Evolutionary conservation across 2,797 vertebrate species (phyloP).

Genomic region (Helicolenus hilgendorfi): DNA sequence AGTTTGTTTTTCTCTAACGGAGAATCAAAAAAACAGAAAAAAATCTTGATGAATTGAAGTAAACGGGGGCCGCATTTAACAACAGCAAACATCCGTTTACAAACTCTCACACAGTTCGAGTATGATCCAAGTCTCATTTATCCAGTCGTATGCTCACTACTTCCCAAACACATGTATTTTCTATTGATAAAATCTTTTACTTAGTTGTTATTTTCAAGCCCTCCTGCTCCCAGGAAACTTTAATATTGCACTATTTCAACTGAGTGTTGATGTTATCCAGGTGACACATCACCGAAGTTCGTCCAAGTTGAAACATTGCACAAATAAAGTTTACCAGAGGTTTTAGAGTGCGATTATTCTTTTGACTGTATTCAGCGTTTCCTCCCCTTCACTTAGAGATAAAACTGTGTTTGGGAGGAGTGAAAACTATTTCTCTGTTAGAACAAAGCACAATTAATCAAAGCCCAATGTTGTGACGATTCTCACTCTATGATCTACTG

Average conservation of each 20-base stretch:
- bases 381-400: neutral
- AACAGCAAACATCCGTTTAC: neutral
- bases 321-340: slow-evolving; percentile 21
- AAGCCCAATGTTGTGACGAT: slow-evolving; percentile 30
- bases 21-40: neutral
- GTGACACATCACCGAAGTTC: slow-evolving; percentile 12
- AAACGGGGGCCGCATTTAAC: neutral
- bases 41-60: neutral
- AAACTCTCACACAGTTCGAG: neutral
- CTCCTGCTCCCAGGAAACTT: neutral
- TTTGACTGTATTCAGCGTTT: slow-evolving; percentile 27
- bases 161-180: neutral
- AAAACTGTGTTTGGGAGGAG: slow-evolving; percentile 19
- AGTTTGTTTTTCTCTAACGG: no score
- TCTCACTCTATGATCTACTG: slow-evolving; percentile 24
- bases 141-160: neutral
- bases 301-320: slow-evolving; percentile 3
- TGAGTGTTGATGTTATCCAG: slow-evolving; percentile 8
- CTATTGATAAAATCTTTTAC: neutral
- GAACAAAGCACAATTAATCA: slow-evolving; percentile 53
- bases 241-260: slow-evolving; percentile 11
- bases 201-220: neutral
- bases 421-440: slow-evolving; percentile 27
- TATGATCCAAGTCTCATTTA: neutral
- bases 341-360: slow-evolving; percentile 33